A percentile compares a stretch with the other conserved stretches of the same genome.
These are phyloP conservation scores for Lepidonotus clava DNA, from an alignment of 2,888 invertebrate species.

Conservation along the genomic window DNA sequence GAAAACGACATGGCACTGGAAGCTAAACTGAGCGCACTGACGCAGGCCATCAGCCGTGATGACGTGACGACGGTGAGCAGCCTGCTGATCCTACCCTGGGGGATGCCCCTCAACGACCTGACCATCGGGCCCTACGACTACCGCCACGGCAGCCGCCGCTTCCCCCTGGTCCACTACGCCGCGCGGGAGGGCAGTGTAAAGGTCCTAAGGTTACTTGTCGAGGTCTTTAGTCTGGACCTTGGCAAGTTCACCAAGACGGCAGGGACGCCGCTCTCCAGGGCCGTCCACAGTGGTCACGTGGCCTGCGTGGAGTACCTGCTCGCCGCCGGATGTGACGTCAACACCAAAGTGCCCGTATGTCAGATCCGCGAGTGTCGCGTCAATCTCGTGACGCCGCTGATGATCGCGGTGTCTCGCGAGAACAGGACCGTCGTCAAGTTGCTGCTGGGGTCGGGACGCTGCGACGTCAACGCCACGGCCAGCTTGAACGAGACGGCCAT, in stretches of 20 bases:
- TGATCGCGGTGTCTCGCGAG: constrained; percentile 17
- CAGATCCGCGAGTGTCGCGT: constrained; percentile 13
- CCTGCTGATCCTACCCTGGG: neutral
- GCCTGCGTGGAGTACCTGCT: constrained; percentile 4
- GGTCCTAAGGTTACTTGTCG: neutral
- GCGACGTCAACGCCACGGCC: neutral
- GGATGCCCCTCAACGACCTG: neutral
- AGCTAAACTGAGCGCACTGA: neutral
- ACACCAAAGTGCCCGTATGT: constrained; percentile 9
- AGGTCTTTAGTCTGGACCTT: neutral
- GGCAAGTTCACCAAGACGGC: neutral
- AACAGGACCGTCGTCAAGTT: neutral
- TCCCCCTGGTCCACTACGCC: constrained; percentile 7
- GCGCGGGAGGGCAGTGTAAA: constrained; percentile 18
- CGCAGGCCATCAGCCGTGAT: neutral
- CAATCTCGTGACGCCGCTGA: constrained; percentile 2
- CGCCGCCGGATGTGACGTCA: neutral
- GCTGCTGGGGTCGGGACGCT: neutral
- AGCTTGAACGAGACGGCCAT: neutral
- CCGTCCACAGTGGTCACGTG: neutral
- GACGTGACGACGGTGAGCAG: neutral
- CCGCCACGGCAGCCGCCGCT: neutral
- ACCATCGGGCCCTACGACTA: neutral
- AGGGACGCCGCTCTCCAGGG: neutral
- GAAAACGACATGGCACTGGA: neutral